A percentile compares a stretch with the other conserved stretches of the same genome.
phyloP scores from a whole-genome alignment of 2,888 invertebrate species.

The Chymomyza amoena region DNA sequence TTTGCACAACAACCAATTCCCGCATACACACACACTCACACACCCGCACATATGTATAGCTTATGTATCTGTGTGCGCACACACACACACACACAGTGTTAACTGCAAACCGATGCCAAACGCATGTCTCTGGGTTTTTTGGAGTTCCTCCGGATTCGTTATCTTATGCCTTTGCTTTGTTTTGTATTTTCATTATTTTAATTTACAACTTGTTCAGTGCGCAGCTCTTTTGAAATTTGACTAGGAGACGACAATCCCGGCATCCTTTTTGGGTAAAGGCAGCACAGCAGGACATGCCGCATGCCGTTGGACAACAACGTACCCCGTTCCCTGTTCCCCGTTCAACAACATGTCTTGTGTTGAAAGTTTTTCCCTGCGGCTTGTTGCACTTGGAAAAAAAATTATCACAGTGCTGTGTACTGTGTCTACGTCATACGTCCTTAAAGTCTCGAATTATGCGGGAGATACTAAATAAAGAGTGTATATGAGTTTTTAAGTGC shows the following conservation, averaged over 20 bases:
- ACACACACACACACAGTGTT: background rate
- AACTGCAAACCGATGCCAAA: conserved; percentile 55
- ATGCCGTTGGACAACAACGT: conserved; percentile 28
- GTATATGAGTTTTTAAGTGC: no score
- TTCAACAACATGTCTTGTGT: background rate
- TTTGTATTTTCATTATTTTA: conserved; percentile 55
- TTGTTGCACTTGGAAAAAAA: background rate
- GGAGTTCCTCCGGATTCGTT: conserved; percentile 16
- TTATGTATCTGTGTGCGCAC: conserved; percentile 11
- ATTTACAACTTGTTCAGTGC: conserved; percentile 45
- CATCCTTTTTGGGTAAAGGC: conserved; percentile 22
- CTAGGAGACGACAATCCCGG: conserved; percentile 19
- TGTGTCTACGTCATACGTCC: background rate
- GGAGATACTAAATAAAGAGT: no score
- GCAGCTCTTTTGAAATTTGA: conserved; percentile 54
- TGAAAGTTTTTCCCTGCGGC: background rate
- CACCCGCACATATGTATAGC: background rate
- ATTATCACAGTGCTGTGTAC: background rate
- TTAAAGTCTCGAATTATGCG: no score
- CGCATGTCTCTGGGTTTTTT: conserved; percentile 48
- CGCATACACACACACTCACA: conserved; percentile 24
- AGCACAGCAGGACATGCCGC: conserved; percentile 36
- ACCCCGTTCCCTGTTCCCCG: background rate
- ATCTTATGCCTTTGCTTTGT: conserved; percentile 7
- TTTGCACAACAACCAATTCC: conserved; percentile 18